Conservation (phyloP, 1,140 invertebrate genomes). For the Lamellibrachia luymesi region DNA sequence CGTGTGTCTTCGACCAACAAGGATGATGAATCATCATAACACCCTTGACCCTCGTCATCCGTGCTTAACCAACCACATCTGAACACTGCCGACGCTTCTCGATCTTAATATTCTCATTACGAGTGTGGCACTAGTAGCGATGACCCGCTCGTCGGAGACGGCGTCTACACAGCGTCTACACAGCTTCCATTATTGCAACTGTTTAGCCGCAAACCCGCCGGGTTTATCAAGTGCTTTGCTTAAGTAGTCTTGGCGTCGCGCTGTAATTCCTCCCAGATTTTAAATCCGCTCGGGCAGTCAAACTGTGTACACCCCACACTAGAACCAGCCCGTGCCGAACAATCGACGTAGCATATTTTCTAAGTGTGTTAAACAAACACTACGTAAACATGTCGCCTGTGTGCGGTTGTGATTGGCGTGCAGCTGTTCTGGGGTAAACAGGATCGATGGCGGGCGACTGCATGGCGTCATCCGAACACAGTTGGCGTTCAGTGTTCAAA, state of each 20-base stretch:
- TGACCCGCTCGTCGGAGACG: not conserved
- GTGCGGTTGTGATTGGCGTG: not conserved
- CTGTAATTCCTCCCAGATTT: not conserved
- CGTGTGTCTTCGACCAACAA: not conserved
- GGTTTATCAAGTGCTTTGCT: not conserved
- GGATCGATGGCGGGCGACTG: not conserved
- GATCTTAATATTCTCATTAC: not conserved
- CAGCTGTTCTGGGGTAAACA: not conserved
- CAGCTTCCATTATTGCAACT: not conserved
- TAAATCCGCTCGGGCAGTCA: not conserved
- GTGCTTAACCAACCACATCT: not conserved
- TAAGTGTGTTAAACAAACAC: not conserved
- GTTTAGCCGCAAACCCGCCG: not conserved
- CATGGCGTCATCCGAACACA: not conserved
- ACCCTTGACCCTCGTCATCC: not conserved
- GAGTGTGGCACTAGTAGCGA: not conserved
- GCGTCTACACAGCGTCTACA: not conserved
- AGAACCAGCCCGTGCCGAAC: not conserved
- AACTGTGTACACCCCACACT: not conserved
- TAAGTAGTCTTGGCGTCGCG: not conserved
- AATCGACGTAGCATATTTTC: not conserved
- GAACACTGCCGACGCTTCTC: not conserved
- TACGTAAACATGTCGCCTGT: not conserved
- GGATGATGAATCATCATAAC: not conserved
- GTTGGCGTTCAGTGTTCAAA: not conserved